Evolutionary conservation across 2,888 invertebrate species (phyloP).

Genomic region (Athetis lepigone): DNA sequence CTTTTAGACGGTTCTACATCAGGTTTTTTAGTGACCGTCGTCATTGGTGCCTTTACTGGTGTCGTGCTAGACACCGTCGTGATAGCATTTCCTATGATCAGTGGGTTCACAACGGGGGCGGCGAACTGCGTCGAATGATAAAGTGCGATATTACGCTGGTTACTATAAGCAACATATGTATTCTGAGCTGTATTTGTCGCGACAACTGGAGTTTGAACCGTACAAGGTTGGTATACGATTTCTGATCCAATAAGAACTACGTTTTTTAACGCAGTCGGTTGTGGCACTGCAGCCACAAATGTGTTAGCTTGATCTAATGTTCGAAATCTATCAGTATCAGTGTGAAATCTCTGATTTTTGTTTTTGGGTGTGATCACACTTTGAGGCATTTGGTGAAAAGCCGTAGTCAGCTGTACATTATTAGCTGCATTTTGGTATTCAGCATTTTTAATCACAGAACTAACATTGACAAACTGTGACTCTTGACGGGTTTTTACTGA

Average conservation of each 20-base stretch:
- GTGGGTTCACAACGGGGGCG: constrained; percentile 70
- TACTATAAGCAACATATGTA: constrained; percentile 68
- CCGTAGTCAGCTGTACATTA: constrained; percentile 18
- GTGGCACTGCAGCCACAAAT: constrained; percentile 65
- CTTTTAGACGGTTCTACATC: constrained; percentile 6
- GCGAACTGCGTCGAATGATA: constrained; percentile 74
- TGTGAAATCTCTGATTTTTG: constrained; percentile 26
- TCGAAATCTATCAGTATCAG: constrained; percentile 25
- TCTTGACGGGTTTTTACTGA: constrained; percentile 16
- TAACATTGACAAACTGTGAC: constrained; percentile 12
- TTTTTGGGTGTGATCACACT: constrained; percentile 37
- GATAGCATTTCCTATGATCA: constrained; percentile 72
- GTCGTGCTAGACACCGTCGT: constrained; percentile 39
- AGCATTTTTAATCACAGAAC: constrained; percentile 20
- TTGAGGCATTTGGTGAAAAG: constrained; percentile 45
- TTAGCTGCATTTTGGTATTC: constrained; percentile 15
- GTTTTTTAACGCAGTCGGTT: constrained; percentile 70
- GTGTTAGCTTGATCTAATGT: constrained; percentile 63
- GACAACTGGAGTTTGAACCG: constrained; percentile 64
- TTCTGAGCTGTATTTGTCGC: constrained; percentile 60
- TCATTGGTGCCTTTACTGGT: constrained; percentile 35
- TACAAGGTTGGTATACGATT: constrained; percentile 73
- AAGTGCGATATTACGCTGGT: constrained; percentile 69
- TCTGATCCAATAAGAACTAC: constrained; percentile 75
- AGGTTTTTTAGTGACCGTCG: constrained; percentile 33